phyloP scores from a whole-genome alignment of 2,113 vertebrate species.

The Takifugu flavidus region DNA sequence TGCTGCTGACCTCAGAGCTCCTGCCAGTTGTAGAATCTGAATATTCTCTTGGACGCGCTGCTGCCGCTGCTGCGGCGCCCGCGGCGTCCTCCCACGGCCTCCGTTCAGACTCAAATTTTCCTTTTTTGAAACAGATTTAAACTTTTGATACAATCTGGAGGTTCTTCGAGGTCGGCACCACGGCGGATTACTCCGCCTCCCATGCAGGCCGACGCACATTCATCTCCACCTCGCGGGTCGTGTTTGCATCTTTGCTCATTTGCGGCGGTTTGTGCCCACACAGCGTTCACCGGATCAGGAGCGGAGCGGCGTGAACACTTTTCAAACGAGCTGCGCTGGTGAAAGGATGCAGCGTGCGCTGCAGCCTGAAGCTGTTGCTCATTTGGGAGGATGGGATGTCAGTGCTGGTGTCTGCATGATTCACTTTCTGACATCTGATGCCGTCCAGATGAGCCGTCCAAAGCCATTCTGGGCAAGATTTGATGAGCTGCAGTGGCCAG shows the following conservation, averaged over 20 bases:
- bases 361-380: conserved; percentile 21
- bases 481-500: too few species aligned
- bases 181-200: conserved; percentile 60
- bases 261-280: conserved; percentile 57
- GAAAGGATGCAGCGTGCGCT: too few species aligned
- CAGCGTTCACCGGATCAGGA: too few species aligned
- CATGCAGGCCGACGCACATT: conserved; percentile 54
- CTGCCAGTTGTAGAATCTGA: conserved; percentile 1
- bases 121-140: conserved; percentile 58
- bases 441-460: too few species aligned
- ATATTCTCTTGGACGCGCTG: conserved; percentile 28
- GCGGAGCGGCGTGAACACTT: too few species aligned
- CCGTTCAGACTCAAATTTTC: conserved; percentile 43
- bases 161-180: conserved; percentile 55
- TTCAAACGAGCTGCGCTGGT: too few species aligned
- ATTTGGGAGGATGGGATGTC: conserved; percentile 19
- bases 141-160: conserved; percentile 65
- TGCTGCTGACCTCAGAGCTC: too few species aligned
- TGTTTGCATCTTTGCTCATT: conserved; percentile 50
- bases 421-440: conserved; percentile 7
- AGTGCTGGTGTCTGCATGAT: conserved; percentile 12
- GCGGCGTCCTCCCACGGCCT: conserved; percentile 61
- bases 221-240: conserved; percentile 52
- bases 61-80: conserved; percentile 29
- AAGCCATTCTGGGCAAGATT: too few species aligned